These are phyloP conservation scores for Myotis yumanensis DNA, from an alignment of 2,113 vertebrate species.

Conservation along the genomic window DNA sequence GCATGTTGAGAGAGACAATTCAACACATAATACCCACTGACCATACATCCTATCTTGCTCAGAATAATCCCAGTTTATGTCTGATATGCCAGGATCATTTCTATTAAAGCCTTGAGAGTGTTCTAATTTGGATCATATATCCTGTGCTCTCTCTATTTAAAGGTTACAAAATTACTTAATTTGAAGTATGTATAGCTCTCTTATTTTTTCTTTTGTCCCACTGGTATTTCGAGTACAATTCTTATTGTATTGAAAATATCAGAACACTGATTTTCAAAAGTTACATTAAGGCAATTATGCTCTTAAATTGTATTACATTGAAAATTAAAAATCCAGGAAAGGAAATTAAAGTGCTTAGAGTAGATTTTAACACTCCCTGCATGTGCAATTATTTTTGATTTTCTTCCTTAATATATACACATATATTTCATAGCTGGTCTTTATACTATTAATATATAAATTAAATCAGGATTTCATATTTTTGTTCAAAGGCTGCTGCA, in stretches of 20 bases:
- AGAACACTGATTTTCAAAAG: conserved; percentile 14
- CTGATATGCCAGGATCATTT: not conserved
- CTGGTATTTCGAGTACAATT: not conserved
- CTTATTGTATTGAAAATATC: not conserved
- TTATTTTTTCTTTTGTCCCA: not conserved
- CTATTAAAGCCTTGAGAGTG: not conserved
- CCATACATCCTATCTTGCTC: not conserved
- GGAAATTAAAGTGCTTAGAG: not conserved
- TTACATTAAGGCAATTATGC: not conserved
- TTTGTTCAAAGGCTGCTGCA: not conserved
- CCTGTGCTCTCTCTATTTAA: not conserved
- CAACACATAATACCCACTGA: not conserved
- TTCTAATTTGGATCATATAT: not conserved
- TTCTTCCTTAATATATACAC: not conserved
- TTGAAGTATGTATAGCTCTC: not conserved
- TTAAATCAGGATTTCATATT: not conserved
- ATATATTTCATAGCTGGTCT: not conserved
- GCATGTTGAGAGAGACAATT: not conserved
- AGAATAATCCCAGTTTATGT: not conserved
- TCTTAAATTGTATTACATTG: not conserved
- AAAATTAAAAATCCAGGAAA: conserved; percentile 22
- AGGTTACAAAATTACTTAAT: not conserved
- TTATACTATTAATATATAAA: not conserved
- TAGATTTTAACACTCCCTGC: not conserved
- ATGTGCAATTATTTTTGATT: conserved; percentile 3